phyloP scores from a whole-genome alignment of 2,888 invertebrate species.

The Strigamia crassipes region DNA sequence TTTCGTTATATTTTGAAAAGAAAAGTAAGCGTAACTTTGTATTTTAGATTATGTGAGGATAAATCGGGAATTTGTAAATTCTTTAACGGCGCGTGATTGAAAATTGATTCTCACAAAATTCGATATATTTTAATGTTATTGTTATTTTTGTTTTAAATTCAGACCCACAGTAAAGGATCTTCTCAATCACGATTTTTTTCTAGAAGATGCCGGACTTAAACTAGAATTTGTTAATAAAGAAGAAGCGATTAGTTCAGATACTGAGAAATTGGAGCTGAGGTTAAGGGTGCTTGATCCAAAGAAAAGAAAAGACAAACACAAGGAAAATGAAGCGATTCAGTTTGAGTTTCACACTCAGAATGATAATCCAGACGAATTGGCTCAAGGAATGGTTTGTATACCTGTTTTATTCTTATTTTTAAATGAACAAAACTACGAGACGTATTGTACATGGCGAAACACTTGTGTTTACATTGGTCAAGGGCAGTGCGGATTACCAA shows the following conservation, averaged over 20 bases:
- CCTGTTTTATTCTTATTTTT: not conserved
- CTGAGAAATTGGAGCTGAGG: constrained; percentile 78
- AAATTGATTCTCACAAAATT: not conserved
- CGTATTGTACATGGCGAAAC: not conserved
- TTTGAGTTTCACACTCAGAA: constrained; percentile 93
- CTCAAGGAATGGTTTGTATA: constrained; percentile 80
- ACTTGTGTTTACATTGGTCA: not conserved
- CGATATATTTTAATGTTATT: constrained; percentile 23
- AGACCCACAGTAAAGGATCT: constrained; percentile 92
- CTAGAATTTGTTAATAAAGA: constrained; percentile 73
- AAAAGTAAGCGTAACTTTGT: no score
- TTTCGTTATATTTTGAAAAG: no score
- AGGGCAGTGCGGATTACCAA: not conserved
- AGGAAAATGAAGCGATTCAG: constrained; percentile 98
- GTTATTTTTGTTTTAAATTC: constrained; percentile 49
- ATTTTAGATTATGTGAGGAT: no score
- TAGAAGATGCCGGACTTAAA: constrained; percentile 85
- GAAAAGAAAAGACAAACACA: constrained; percentile 94
- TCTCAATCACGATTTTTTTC: constrained; percentile 94
- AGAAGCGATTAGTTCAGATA: constrained; percentile 60
- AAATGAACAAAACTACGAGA: not conserved
- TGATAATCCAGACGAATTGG: constrained; percentile 92
- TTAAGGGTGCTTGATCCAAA: constrained; percentile 94
- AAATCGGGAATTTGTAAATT: no score
- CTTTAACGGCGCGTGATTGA: no score